A percentile compares a stretch with the other conserved stretches of the same genome.
Conservation (phyloP, 2,113 vertebrate species). For the Archilochus colubris region DNA sequence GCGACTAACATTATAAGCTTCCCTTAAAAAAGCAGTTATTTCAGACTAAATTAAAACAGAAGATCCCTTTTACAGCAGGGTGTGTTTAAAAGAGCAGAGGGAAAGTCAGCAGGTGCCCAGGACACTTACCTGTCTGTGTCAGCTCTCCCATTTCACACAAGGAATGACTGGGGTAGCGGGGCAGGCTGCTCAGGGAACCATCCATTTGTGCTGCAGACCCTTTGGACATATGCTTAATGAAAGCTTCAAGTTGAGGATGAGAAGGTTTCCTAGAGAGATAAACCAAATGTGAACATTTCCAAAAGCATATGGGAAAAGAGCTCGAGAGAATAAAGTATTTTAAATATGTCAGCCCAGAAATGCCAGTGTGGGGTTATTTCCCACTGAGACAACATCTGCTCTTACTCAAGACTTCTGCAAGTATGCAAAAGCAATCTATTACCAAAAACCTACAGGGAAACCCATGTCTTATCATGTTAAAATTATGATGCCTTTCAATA, state of each 20-base stretch:
- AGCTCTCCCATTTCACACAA: slow-evolving; percentile 95
- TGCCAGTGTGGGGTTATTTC: background rate
- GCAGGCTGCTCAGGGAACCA: slow-evolving; percentile 83
- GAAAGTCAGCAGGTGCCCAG: background rate
- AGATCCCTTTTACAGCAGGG: background rate
- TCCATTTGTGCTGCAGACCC: slow-evolving; percentile 86
- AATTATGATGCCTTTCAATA: background rate
- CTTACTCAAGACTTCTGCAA: background rate
- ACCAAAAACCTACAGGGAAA: background rate
- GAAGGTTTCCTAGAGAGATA: slow-evolving; percentile 83
- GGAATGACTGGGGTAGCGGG: slow-evolving; percentile 90
- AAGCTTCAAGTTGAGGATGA: slow-evolving; percentile 87
- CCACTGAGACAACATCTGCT: slow-evolving; percentile 13
- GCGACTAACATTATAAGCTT: background rate
- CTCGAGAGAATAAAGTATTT: background rate
- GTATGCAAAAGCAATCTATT: background rate
- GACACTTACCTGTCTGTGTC: slow-evolving; percentile 89
- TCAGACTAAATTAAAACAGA: background rate
- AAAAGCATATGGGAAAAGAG: background rate
- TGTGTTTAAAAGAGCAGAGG: background rate
- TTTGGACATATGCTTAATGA: slow-evolving; percentile 88
- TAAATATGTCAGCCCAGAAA: slow-evolving; percentile 9
- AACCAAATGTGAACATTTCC: background rate
- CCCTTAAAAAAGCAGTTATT: background rate
- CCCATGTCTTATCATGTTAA: background rate